A percentile compares a stretch with the other conserved stretches of the same genome.
phyloP scores from a whole-genome alignment of 2,888 invertebrate species.

The Baccha elongata region DNA sequence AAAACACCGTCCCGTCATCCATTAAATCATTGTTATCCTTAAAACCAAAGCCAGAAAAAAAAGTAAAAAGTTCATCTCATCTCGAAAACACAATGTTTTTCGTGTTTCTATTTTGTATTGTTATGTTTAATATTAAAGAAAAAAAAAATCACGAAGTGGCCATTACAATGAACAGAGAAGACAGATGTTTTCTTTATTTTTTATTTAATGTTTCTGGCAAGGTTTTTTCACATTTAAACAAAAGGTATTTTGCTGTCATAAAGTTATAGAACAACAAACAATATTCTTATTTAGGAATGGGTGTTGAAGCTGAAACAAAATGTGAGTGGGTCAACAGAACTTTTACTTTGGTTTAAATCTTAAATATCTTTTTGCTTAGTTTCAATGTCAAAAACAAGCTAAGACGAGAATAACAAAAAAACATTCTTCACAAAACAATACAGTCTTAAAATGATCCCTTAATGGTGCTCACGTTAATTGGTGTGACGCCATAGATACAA shows the following conservation, averaged over 20 bases:
- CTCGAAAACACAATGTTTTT: slow-evolving; percentile 15
- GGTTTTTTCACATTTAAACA: background rate
- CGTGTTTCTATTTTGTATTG: slow-evolving; percentile 5
- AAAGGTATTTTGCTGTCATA: background rate
- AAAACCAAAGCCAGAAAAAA: slow-evolving; percentile 19
- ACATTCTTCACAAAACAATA: background rate
- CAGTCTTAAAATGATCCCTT: background rate
- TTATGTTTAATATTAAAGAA: slow-evolving; percentile 9
- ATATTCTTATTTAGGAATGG: background rate
- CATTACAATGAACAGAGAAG: background rate
- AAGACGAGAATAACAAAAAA: background rate
- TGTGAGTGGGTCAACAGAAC: background rate
- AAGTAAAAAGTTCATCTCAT: slow-evolving; percentile 30
- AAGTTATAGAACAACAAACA: background rate
- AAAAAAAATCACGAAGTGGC: slow-evolving; percentile 16
- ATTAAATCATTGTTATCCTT: slow-evolving; percentile 36
- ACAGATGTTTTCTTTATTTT: background rate
- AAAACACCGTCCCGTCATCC: background rate
- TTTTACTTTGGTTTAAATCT: background rate
- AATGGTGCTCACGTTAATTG: slow-evolving; percentile 1
- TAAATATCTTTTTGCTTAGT: background rate
- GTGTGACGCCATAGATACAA: background rate
- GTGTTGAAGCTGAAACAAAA: too few relatives aligned
- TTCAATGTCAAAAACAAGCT: background rate
- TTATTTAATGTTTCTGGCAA: background rate